Evolutionary conservation across 2,797 vertebrate species (phyloP).

Genomic region (Rhyacichthys aspro): DNA sequence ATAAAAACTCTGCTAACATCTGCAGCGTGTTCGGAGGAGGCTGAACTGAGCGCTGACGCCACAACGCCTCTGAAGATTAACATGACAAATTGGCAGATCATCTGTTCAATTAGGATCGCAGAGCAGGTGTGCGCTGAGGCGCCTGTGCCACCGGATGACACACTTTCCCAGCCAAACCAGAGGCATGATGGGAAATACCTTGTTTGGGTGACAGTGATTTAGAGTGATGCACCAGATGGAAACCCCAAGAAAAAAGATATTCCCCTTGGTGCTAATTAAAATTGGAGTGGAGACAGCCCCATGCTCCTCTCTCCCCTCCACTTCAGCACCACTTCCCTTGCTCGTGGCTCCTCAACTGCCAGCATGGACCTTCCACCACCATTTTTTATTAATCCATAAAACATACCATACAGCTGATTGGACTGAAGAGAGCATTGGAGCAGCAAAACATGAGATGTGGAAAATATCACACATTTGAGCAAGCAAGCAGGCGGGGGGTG

Average conservation of each 20-base stretch:
- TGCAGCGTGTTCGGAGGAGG: slow-evolving; percentile 80
- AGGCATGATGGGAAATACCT: slow-evolving; percentile 84
- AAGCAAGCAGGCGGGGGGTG: slow-evolving; percentile 37
- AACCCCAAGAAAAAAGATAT: slow-evolving; percentile 74
- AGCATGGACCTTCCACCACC: slow-evolving; percentile 80
- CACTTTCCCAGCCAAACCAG: slow-evolving; percentile 80
- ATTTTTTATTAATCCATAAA: slow-evolving; percentile 91
- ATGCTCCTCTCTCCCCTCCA: slow-evolving; percentile 54
- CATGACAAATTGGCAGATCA: slow-evolving; percentile 90
- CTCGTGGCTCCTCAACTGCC: slow-evolving; percentile 66
- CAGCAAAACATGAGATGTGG: slow-evolving; percentile 81
- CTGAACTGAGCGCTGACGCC: slow-evolving; percentile 72
- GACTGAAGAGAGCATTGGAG: slow-evolving; percentile 78
- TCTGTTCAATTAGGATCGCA: slow-evolving; percentile 84
- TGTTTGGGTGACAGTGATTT: slow-evolving; percentile 85
- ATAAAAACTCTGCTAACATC: slow-evolving; percentile 80
- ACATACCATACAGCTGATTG: slow-evolving; percentile 78
- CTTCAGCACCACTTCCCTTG: slow-evolving; percentile 72
- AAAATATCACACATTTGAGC: slow-evolving; percentile 79
- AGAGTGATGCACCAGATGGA: slow-evolving; percentile 75
- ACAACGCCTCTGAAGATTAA: slow-evolving; percentile 85
- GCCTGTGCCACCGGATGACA: slow-evolving; percentile 74
- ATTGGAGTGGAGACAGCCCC: slow-evolving; percentile 77
- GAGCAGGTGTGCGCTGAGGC: slow-evolving; percentile 80
- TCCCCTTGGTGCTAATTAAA: slow-evolving; percentile 88